Evolutionary conservation across 35 echinoderm and acorn worm genomes (phyloP), one percentile per base, ranked within the genome.

Genomic region (Apostichopus californicus): DNA sequence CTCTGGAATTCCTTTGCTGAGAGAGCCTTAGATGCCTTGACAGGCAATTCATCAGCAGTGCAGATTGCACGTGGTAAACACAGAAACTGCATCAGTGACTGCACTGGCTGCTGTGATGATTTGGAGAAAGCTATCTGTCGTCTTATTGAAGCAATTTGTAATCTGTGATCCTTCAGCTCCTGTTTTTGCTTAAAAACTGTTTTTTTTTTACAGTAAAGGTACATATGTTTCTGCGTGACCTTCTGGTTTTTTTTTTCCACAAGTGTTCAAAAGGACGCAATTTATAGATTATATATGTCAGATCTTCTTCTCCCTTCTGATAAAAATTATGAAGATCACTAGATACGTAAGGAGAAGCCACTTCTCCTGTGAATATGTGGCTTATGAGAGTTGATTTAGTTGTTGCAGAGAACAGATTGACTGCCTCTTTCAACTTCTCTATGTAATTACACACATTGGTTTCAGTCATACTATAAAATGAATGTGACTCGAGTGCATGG

Each of bases 111-210:
- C 23, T 91, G 71, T 14, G 78, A 85, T 28, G 88, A 90, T 18
- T 94, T 91, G 9, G 87, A 91, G 54, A 91, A 78, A 9, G 93
- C 88, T 26, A 94, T 22, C 52, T 94, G 93, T 54, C 81, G 58
- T 12, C 88, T 11, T 8, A 94, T 80, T 21, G 72, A 94, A 21
- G 93, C 87, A 84, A 91, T 94, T 34, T 91, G 85, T 1, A 90
- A 23, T 61, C 52, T 94, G 8, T 94, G 86, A 54, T 94, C 93
- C 54, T 77, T 81, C 0, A 94, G 55, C 57, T 94, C 86, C 26
- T 54, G 77, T 13, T 80, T 78, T 3, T 94, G 93, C 34, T 90
- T 94, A 1, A 15, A 5, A 2, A 81, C 26, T n/a, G 75, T 81
- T 70, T 34, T 86, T 59, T 59, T 60, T 17, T 85, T 28, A n/a